Evolutionary conservation across 2,888 invertebrate genomes (phyloP), one percentile per base, ranked within the genome.

Genomic region (Loripinus fragilis): DNA sequence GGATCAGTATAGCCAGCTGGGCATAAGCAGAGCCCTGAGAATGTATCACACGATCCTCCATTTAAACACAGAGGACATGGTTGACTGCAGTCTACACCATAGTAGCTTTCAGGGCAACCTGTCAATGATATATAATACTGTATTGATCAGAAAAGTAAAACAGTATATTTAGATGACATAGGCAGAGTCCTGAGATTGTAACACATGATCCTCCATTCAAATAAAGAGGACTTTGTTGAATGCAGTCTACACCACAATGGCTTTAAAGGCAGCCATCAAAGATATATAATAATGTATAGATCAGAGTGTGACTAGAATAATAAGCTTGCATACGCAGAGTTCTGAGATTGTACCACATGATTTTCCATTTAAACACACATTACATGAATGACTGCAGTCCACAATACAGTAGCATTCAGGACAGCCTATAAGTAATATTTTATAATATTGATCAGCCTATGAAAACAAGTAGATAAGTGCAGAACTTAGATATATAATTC

Each of bases 231-330:
- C 88, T 87, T 0, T 70, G 64, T 42, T 84, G 71, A 0, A 52
- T 41, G 72, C 89, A 89, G 30, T 80, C 83, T 10, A 74, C 74
- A 17, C 89, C 89, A 76, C 74, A 89, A 66, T 74, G 81, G 17
- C 88, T 87, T n/a, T 74, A 72, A 5, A 87, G 86, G 77, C 92
- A 92, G 3, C 52, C 92, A n/a, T n/a, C n/a, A n/a, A n/a, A n/a
- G n/a, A n/a, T n/a, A n/a, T n/a, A n/a, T n/a, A n/a, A n/a, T n/a
- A n/a, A n/a, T n/a, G n/a, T n/a, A n/a, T n/a, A n/a, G n/a, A n/a
- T n/a, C n/a, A n/a, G n/a, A n/a, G n/a, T n/a, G n/a, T n/a, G n/a
- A n/a, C n/a, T n/a, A n/a, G n/a, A n/a, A n/a, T n/a, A n/a, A n/a
- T n/a, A n/a, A n/a, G n/a, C n/a, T n/a, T n/a, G n/a, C n/a, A n/a